Conservation (phyloP, 2,113 vertebrate species). For the Falcunculus frontatus region DNA sequence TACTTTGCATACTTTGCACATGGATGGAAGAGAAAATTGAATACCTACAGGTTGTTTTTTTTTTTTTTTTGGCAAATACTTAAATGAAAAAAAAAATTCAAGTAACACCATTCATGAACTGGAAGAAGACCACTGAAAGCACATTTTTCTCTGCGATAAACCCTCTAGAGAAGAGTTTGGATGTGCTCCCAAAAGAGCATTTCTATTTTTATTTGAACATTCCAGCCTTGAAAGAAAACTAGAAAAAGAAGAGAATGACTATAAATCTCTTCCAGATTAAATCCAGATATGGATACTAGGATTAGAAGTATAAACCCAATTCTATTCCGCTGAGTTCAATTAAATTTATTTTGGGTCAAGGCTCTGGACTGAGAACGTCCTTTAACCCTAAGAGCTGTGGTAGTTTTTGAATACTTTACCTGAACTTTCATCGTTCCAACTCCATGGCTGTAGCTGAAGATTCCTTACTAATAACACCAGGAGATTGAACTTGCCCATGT, state of each 20-base stretch:
- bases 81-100: not conserved
- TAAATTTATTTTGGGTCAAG: not conserved
- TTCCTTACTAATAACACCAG: not conserved
- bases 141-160: not conserved
- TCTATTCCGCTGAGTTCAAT: not conserved
- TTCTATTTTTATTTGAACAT: not conserved
- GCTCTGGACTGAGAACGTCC: not conserved
- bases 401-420: not conserved
- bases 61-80: not conserved
- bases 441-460: not conserved
- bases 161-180: not conserved
- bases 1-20: not conserved
- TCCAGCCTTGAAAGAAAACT: not conserved
- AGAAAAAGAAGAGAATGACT: not conserved
- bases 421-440: not conserved
- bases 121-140: not conserved
- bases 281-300: not conserved
- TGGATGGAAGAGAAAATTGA: not conserved
- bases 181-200: not conserved
- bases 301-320: not conserved
- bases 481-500: accelerated
- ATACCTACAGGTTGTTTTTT: not conserved
- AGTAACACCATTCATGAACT: not conserved
- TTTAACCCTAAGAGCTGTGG: not conserved
- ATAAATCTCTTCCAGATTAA: not conserved